Evolutionary conservation across 2,888 invertebrate genomes (phyloP).

Genomic region (Plagodis dolabraria): DNA sequence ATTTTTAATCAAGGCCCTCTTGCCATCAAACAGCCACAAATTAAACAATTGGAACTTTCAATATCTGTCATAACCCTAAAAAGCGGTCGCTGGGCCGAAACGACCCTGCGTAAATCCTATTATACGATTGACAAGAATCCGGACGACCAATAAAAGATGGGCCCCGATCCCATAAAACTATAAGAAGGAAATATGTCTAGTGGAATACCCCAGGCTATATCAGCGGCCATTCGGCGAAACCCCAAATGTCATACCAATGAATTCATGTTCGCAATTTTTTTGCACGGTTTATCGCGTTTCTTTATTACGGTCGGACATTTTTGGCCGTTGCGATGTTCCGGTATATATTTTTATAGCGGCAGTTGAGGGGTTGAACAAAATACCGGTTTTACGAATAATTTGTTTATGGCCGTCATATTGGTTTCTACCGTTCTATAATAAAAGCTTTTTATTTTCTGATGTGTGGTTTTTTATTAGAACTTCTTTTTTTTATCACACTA

Average conservation of each 20-base stretch:
- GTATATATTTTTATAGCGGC: slow-evolving; percentile 65
- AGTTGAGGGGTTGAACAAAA: slow-evolving; percentile 61
- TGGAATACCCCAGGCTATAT: slow-evolving; percentile 54
- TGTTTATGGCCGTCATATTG: slow-evolving; percentile 78
- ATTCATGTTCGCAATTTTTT: slow-evolving; percentile 82
- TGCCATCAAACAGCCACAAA: slow-evolving; percentile 55
- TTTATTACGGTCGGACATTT: slow-evolving; percentile 80
- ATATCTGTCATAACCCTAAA: slow-evolving; percentile 53
- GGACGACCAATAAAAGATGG: slow-evolving; percentile 78
- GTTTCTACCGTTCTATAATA: slow-evolving; percentile 49
- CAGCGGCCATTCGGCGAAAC: slow-evolving; percentile 74
- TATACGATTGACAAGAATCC: slow-evolving; percentile 81
- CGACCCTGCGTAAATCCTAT: slow-evolving; percentile 50
- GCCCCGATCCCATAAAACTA: slow-evolving; percentile 79
- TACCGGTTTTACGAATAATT: slow-evolving; percentile 73
- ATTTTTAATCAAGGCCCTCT: slow-evolving; percentile 37
- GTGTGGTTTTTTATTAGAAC: background rate
- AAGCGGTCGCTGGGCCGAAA: slow-evolving; percentile 54
- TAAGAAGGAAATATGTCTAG: slow-evolving; percentile 77
- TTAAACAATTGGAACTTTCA: slow-evolving; percentile 64
- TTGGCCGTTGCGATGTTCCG: slow-evolving; percentile 50
- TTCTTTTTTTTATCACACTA: too few relatives aligned
- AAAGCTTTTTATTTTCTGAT: slow-evolving; percentile 30
- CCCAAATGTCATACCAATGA: slow-evolving; percentile 84
- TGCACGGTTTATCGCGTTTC: slow-evolving; percentile 79